Conservation (phyloP, 2,888 invertebrate genomes). For the Nowickia ferox region DNA sequence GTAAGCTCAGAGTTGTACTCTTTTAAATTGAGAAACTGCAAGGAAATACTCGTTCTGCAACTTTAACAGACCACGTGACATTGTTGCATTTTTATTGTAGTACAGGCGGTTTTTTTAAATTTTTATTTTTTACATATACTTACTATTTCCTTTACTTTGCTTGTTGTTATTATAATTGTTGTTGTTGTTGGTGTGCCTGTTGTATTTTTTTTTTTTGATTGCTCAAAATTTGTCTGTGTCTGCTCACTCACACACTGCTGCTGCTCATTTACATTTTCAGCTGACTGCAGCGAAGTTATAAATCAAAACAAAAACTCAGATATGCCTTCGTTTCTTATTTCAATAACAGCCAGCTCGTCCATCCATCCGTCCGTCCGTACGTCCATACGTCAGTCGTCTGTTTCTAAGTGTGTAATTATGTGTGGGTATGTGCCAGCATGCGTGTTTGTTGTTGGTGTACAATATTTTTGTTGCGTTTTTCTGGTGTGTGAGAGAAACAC, state of each 20-base stretch:
- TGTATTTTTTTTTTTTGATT: constrained; percentile 6
- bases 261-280: constrained; percentile 48
- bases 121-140: constrained; percentile 6
- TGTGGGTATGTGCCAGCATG: background rate
- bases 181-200: background rate
- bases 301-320: constrained; percentile 69
- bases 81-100: constrained; percentile 64
- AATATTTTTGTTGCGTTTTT: constrained; percentile 12
- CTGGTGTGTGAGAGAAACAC: constrained; percentile 71
- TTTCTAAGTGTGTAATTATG: constrained; percentile 23
- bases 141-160: constrained; percentile 21
- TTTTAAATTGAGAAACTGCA: background rate
- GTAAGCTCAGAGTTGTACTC: background rate
- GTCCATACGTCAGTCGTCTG: background rate
- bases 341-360: constrained; percentile 4
- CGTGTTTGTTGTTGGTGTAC: constrained; percentile 33
- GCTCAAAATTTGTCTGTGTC: constrained; percentile 9
- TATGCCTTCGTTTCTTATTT: constrained; percentile 48
- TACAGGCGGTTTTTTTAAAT: constrained; percentile 12
- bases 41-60: background rate
- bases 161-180: background rate
- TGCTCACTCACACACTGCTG: background rate
- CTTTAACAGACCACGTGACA: constrained; percentile 66
- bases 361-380: background rate
- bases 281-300: constrained; percentile 68